These are phyloP conservation scores for Atractosteus spatula DNA, from an alignment of 2,113 vertebrate genomes.

Conservation along the genomic window DNA sequence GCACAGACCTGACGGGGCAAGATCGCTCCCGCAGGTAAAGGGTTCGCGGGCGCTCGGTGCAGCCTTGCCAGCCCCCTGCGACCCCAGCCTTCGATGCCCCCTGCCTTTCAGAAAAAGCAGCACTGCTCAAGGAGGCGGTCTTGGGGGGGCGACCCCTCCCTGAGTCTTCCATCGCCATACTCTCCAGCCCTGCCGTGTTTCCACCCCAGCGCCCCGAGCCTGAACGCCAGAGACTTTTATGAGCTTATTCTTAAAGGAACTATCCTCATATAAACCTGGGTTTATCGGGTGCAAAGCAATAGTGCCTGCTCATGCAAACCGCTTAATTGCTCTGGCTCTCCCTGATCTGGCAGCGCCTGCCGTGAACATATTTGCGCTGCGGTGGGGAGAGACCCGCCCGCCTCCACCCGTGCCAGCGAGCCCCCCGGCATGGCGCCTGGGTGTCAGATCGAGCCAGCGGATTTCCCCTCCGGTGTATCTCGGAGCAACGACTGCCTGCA, in stretches of 20 bases:
- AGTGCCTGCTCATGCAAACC: slow-evolving; percentile 34
- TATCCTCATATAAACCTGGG: slow-evolving; percentile 20
- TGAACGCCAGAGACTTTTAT: slow-evolving; percentile 24
- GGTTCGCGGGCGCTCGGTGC: too few species aligned
- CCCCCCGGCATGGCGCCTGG: too few species aligned
- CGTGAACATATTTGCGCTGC: slow-evolving; percentile 28
- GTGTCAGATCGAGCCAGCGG: not conserved
- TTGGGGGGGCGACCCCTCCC: too few species aligned
- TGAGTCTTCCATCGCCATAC: not conserved
- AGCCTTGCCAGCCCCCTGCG: too few species aligned
- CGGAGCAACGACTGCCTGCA: too few species aligned
- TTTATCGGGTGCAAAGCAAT: slow-evolving; percentile 45
- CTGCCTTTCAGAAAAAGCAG: too few species aligned
- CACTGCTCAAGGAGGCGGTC: too few species aligned
- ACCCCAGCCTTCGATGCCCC: too few species aligned
- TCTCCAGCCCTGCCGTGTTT: slow-evolving; percentile 3
- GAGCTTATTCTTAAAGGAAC: slow-evolving; percentile 36
- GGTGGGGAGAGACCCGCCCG: slow-evolving; percentile 17
- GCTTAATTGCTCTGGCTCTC: slow-evolving; percentile 38
- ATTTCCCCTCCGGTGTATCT: not conserved
- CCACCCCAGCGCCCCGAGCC: slow-evolving; percentile 10
- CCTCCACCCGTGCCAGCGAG: slow-evolving; percentile 17
- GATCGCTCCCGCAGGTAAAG: too few species aligned
- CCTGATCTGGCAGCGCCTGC: slow-evolving; percentile 36
- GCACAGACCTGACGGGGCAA: too few species aligned